These are phyloP conservation scores for Asarcornis scutulata DNA, from an alignment of 2,113 vertebrate genomes.

Conservation along the genomic window DNA sequence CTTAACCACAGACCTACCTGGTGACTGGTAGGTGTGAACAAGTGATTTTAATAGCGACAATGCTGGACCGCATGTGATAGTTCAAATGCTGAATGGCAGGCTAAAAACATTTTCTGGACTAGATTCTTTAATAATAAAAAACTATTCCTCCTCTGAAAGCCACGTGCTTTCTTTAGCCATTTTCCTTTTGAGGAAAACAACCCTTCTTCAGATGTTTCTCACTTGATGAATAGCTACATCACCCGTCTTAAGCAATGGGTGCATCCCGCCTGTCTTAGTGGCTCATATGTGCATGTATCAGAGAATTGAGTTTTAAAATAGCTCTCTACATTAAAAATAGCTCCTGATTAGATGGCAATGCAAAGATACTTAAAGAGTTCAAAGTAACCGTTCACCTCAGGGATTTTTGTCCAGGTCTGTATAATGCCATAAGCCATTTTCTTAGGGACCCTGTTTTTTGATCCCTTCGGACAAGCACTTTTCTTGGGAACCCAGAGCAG, in stretches of 20 bases:
- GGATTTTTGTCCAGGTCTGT: neutral
- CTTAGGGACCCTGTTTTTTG: neutral
- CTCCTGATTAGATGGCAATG: neutral
- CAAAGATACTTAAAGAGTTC: neutral
- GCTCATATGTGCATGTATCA: slow-evolving; percentile 39
- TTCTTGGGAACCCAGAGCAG: neutral
- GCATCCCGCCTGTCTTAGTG: slow-evolving; percentile 26
- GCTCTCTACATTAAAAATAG: neutral
- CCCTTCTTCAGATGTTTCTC: slow-evolving; percentile 62
- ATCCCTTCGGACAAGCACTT: neutral
- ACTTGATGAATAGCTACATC: slow-evolving; percentile 48
- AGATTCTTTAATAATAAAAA: slow-evolving; percentile 63
- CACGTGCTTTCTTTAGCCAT: slow-evolving; percentile 64
- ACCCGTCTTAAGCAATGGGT: slow-evolving; percentile 21
- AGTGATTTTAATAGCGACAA: slow-evolving; percentile 28
- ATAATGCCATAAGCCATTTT: neutral
- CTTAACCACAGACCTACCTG: slow-evolving; percentile 3
- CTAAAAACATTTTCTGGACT: slow-evolving; percentile 44
- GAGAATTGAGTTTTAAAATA: slow-evolving; percentile 44
- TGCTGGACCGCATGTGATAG: neutral
- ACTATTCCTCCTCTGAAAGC: slow-evolving; percentile 58
- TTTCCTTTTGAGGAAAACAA: slow-evolving; percentile 56
- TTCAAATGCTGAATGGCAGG: slow-evolving; percentile 49
- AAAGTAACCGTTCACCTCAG: neutral
- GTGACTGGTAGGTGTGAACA: slow-evolving; percentile 17